phyloP scores from a whole-genome alignment of 2,797 vertebrate genomes.

The Echiichthys vipera region DNA sequence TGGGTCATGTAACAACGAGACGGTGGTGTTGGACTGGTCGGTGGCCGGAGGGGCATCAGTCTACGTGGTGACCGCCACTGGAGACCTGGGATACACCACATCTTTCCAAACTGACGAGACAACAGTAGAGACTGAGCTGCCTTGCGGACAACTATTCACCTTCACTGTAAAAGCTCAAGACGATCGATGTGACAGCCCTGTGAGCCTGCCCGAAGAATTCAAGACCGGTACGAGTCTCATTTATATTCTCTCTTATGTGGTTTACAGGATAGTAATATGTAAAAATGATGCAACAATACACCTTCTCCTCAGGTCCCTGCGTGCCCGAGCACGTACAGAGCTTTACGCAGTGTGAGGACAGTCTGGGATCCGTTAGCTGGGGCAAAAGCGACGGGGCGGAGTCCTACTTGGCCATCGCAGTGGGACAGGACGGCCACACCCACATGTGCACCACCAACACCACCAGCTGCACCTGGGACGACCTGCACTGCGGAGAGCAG shows the following conservation, averaged over 20 bases:
- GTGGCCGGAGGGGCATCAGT: constrained; percentile 62
- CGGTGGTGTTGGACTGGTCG: constrained; percentile 74
- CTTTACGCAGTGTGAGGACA: constrained; percentile 76
- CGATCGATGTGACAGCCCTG: constrained; percentile 65
- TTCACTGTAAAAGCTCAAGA: constrained; percentile 74
- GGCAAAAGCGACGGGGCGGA: constrained; percentile 75
- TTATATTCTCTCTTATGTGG: not conserved
- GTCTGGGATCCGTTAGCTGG: constrained; percentile 78
- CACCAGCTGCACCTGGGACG: constrained; percentile 75
- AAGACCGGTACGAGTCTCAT: constrained; percentile 68
- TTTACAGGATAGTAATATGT: not conserved
- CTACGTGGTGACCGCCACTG: constrained; percentile 71
- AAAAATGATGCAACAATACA: not conserved
- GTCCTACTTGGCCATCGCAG: constrained; percentile 79
- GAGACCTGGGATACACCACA: constrained; percentile 72
- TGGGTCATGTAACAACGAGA: constrained; percentile 75
- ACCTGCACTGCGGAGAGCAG: constrained; percentile 81
- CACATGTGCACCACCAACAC: constrained; percentile 71
- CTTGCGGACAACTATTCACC: constrained; percentile 82
- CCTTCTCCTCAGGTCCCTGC: constrained; percentile 80
- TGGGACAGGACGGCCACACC: constrained; percentile 62
- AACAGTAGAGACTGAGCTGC: constrained; percentile 55
- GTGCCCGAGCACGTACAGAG: constrained; percentile 67
- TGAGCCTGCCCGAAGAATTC: constrained; percentile 59
- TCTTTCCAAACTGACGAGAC: constrained; percentile 67